Percentiles rank a stretch among this genome's conserved stretches.
These are phyloP conservation scores for Notechis scutatus DNA, from an alignment of 2,113 vertebrate genomes.

Conservation along the genomic window DNA sequence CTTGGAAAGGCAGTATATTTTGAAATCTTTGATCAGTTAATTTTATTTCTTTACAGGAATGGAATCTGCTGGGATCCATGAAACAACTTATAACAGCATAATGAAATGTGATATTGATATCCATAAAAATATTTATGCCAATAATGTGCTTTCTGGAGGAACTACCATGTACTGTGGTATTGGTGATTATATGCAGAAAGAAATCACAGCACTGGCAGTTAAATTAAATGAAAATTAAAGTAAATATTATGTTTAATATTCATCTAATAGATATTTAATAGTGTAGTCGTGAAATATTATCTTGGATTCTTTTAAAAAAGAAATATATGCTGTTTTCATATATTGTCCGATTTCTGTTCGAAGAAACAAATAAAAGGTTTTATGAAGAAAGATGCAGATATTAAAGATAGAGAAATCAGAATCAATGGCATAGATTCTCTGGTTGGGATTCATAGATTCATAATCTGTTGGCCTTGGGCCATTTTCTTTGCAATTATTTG, in stretches of 20 bases:
- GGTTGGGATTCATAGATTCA: background rate
- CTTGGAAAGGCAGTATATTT: background rate
- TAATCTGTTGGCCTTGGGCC: background rate
- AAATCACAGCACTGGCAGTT: constrained; percentile 80
- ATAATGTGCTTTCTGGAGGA: constrained; percentile 81
- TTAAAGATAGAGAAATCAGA: background rate
- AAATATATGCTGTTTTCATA: background rate
- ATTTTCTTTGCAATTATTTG: background rate
- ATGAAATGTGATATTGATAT: constrained; percentile 87
- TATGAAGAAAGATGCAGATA: background rate
- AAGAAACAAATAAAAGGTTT: background rate
- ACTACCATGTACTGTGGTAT: constrained; percentile 81
- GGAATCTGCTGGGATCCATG: constrained; percentile 38
- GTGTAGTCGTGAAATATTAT: background rate
- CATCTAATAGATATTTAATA: background rate
- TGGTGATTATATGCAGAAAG: constrained; percentile 82
- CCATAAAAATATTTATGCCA: constrained; percentile 80
- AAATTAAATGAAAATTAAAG: constrained; percentile 87
- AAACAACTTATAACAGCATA: constrained; percentile 56
- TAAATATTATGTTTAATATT: constrained; percentile 67
- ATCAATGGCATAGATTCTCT: background rate
- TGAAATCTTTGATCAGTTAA: background rate
- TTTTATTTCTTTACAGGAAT: constrained; percentile 22
- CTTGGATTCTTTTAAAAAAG: background rate
- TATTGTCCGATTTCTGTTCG: background rate